Evolutionary conservation across 2,888 invertebrate genomes (phyloP), one percentile per base, ranked within the genome.

Genomic region (Volucella inanis): DNA sequence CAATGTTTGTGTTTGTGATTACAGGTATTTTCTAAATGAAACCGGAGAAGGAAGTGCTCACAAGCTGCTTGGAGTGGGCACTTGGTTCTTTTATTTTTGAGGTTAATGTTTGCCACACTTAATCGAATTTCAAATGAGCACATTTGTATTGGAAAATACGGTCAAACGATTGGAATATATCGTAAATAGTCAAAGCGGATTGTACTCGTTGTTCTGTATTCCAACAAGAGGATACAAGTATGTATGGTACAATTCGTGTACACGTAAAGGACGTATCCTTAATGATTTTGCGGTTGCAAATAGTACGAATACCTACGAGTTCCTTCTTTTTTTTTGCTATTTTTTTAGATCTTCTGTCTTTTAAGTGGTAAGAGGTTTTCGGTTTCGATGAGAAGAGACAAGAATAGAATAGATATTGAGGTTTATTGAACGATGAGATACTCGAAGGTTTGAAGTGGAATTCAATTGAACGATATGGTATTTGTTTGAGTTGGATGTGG

Each of bases 21-120:
- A 72, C 81, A 76, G 85, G 85, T 81, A 76, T 57, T 85, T 45
- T 52, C 67, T 57, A 77, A 85, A 72, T 80, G 65, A 67, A 80
- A 70, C 41, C 68, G 39, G 47, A 83, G 62, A 38, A 55, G 45
- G 14, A 55, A 39, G 38, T 70, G 9, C 10, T 22, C 11, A 31
- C 22, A 10, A 38, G 49, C 38, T 9, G 8, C 8, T n/a, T 67
- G 43, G 52, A 50, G 18, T 54, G 67, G 12, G 45, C 55, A 38
- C 54, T 68, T 59, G 54, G 14, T 39, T 50, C 68, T 71, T 70
- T 76, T 85, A 49, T 72, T 68, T 80, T 81, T 85, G 81, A 72
- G 85, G 81, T 85, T 85, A 85, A 71, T 85, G 85, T 85, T 81
- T 85, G 81, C 85, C 80, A 65, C 84, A 68, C 76, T 76, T 85